phyloP scores from a whole-genome alignment of 2,113 vertebrate species.

The Tautogolabrus adspersus region DNA sequence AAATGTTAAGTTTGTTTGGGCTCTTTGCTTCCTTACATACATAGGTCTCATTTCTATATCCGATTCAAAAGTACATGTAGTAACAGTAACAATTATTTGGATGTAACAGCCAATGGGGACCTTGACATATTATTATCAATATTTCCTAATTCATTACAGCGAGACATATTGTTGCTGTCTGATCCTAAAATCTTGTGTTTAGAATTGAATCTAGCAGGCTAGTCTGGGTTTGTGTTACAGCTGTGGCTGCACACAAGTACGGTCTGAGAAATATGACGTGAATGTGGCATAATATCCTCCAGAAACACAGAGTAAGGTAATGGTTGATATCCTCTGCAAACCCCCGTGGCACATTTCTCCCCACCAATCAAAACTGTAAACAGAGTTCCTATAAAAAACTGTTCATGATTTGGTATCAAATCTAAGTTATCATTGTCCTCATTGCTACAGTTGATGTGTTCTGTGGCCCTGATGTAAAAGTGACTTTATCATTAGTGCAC shows the following conservation, averaged over 20 bases:
- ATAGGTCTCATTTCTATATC: too few species aligned
- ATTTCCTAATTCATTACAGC: too few species aligned
- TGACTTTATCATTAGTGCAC: constrained; percentile 31
- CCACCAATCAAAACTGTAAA: constrained; percentile 59
- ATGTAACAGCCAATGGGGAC: too few species aligned
- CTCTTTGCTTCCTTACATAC: too few species aligned
- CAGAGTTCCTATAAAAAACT: constrained; percentile 63
- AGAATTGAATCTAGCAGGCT: too few species aligned
- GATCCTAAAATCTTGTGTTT: too few species aligned
- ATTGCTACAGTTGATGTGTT: constrained; percentile 56
- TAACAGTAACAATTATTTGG: background rate
- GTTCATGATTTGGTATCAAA: constrained; percentile 64
- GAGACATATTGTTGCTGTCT: too few species aligned
- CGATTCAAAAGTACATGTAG: background rate
- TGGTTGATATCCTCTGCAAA: background rate
- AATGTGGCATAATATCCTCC: constrained; percentile 27
- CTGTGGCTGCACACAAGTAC: background rate
- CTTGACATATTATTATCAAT: too few species aligned
- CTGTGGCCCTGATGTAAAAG: constrained; percentile 51
- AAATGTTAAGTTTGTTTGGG: too few species aligned
- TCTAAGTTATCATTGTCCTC: constrained; percentile 47
- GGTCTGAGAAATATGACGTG: background rate
- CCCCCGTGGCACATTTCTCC: constrained; percentile 21
- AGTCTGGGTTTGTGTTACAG: background rate
- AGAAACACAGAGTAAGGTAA: constrained; percentile 21